Evolutionary conservation across 1,140 invertebrate species (phyloP).

Genomic region (Orius laevigatus): DNA sequence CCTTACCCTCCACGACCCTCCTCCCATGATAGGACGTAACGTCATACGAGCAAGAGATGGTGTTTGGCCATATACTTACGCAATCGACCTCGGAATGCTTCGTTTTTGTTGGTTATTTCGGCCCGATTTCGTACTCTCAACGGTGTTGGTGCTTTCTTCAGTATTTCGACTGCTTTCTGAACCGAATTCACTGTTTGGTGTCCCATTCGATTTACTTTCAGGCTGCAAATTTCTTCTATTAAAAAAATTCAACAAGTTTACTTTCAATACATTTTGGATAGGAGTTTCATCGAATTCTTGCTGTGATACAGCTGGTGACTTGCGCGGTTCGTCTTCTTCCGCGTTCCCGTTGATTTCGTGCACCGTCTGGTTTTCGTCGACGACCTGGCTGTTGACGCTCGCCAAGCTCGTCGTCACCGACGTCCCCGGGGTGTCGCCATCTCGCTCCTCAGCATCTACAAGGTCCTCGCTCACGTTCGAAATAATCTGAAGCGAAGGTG

Average conservation of each 20-base stretch:
- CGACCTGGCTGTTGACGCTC: slow-evolving; percentile 7
- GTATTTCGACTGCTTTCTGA: slow-evolving; percentile 10
- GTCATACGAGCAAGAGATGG: too few relatives aligned
- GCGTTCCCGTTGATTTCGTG: background rate
- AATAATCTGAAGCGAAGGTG: background rate
- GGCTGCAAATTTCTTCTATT: too few relatives aligned
- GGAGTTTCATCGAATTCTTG: background rate
- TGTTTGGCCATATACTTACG: too few relatives aligned
- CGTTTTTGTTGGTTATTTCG: too few relatives aligned
- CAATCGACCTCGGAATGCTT: background rate
- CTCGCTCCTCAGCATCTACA: background rate
- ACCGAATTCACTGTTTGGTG: slow-evolving; percentile 11
- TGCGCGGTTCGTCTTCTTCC: background rate
- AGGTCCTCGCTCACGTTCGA: background rate
- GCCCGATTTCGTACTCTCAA: slow-evolving; percentile 4
- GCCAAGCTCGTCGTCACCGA: slow-evolving; percentile 8
- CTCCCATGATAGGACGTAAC: too few relatives aligned
- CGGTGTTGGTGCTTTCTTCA: slow-evolving; percentile 5
- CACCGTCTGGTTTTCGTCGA: background rate
- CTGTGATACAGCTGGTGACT: background rate
- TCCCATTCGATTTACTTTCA: slow-evolving; percentile 8
- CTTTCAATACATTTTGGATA: background rate
- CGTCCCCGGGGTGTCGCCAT: background rate
- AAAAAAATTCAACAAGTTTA: too few relatives aligned
- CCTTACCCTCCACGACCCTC: too few relatives aligned